Evolutionary conservation across 2,113 vertebrate species (phyloP).

Genomic region (Ceyx melanurus): DNA sequence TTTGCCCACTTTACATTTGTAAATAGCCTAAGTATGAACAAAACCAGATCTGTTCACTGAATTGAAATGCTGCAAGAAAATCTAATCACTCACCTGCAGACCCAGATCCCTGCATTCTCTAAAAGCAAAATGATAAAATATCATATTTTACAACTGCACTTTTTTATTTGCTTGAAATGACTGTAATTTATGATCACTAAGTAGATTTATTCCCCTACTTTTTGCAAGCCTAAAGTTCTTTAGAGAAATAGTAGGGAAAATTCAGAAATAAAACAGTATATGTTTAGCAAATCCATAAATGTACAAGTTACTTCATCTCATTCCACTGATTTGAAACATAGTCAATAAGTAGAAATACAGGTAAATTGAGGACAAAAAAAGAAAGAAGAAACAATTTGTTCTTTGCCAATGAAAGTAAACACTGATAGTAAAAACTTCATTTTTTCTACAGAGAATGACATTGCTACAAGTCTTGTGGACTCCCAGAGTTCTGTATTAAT

Average conservation of each 20-base stretch:
- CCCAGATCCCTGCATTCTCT: neutral
- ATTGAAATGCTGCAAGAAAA: neutral
- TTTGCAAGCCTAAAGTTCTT: neutral
- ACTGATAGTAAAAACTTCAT: neutral
- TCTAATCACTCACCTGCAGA: neutral
- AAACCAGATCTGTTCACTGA: neutral
- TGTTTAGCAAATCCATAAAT: neutral
- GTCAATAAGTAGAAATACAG: neutral
- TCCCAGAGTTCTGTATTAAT: slow-evolving; percentile 8
- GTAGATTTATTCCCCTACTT: neutral
- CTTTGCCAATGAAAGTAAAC: neutral
- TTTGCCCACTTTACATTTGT: neutral
- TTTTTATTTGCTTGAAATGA: neutral
- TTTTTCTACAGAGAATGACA: slow-evolving; percentile 25
- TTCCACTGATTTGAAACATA: neutral
- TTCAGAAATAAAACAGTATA: neutral
- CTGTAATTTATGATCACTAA: neutral
- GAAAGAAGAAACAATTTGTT: too few relatives aligned
- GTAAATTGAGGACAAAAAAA: neutral
- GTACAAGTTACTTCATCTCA: neutral
- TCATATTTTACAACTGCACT: fast-evolving
- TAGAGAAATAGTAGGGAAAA: neutral
- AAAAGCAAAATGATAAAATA: neutral
- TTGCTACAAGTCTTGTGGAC: neutral
- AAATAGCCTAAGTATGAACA: neutral